Base-by-base conservation (phyloP, 2,888 invertebrate species). In the Acleris cristana region DNA sequence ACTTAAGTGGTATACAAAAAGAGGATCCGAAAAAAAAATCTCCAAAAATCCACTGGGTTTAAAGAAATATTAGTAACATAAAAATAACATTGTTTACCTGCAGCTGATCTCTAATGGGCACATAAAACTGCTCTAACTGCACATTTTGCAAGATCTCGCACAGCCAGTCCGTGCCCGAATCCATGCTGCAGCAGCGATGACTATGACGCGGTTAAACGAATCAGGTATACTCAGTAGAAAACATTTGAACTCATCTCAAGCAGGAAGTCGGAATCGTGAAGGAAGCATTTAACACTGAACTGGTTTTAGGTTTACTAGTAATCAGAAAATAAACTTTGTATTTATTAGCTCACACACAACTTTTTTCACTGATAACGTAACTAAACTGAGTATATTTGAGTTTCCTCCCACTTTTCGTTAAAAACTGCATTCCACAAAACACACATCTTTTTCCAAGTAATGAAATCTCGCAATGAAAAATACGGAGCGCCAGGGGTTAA, bases 61-160 rank as follows among this genome's bases (percentile, higher is more conserved):
- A n/a, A 16, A 48, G 8, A 6, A 48, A 48, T 0, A 48, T 8
- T 8, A 21, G 16, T 16, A n/a, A 18, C 8, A 40, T 44, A 44
- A 26, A 53, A 59, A 54, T 52, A 49, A 54, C 30, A 30, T 23
- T 80, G 75, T 80, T 84, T 84, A 97, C 96, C 93, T 98, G 98
- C 51, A 98, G 94, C 83, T 99, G 98, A 93, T 99, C 98, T 72
- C 98, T 94, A 67, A 99, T 96, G 71, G 97, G 95, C 63, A 96
- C 94, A 82, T 97, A 96, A 88, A 99, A 99, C 87, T 98, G 98
- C 74, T 96, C 96, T 69, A 99, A 93, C 88, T 99, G 98, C 57
- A 98, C 97, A 88, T 98, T 97, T 71, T 95, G 95, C 74, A 99
- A 90, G 67, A 99, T 93, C 76, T 97, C 97, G 81, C 96, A 96